Evolutionary conservation across 2,113 vertebrate genomes (phyloP).

Genomic region (Neotoma lepida): DNA sequence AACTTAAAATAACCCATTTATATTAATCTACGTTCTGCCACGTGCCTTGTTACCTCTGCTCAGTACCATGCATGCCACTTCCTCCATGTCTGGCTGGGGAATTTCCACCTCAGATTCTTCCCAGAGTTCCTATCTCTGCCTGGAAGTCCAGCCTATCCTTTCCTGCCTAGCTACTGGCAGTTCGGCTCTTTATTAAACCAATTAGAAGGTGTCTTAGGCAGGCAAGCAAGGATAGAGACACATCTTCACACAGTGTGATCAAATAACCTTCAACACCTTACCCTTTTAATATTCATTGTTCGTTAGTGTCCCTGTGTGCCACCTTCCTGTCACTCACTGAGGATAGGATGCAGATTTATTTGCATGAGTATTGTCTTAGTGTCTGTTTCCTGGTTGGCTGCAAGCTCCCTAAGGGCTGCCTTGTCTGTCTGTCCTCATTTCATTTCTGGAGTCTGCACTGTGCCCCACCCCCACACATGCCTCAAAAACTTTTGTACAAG

Average conservation of each 20-base stretch:
- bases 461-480: accelerated
- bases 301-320: neutral
- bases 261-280: neutral
- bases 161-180: neutral
- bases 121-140: neutral
- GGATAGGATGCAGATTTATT: neutral
- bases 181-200: neutral
- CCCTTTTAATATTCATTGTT: neutral
- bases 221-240: neutral
- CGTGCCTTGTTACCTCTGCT: neutral
- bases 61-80: neutral
- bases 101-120: neutral
- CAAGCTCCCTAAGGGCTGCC: neutral
- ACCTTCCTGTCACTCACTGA: neutral
- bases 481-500: neutral
- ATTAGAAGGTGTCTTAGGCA: neutral
- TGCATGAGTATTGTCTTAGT: neutral
- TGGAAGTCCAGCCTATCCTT: neutral
- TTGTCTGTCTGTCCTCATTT: neutral
- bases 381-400: neutral
- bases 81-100: neutral
- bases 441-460: neutral
- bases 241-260: neutral
- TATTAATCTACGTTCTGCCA: neutral
- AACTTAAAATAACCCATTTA: neutral